Conservation (phyloP, 2,113 vertebrate genomes). For the Pelvicachromis taeniatus region DNA sequence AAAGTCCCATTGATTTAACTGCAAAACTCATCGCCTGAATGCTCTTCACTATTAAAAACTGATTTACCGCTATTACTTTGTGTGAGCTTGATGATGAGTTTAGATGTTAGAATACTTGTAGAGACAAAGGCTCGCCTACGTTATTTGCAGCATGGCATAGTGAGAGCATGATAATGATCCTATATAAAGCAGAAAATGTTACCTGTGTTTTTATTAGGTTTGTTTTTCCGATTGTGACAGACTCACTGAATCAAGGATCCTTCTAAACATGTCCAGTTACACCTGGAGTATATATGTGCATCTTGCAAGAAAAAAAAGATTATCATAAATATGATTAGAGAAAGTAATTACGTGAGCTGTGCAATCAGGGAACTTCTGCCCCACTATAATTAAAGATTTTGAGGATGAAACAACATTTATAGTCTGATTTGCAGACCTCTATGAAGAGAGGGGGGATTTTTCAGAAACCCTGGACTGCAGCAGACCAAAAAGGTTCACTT, state of each 20-base stretch:
- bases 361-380: constrained; percentile 26
- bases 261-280: not conserved
- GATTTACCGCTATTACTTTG: not conserved
- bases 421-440: not conserved
- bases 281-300: not conserved
- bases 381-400: constrained; percentile 25
- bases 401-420: constrained; percentile 19
- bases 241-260: not conserved
- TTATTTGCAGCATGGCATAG: not conserved
- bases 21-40: not conserved
- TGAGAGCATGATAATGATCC: not conserved
- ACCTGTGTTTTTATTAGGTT: not conserved
- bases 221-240: not conserved
- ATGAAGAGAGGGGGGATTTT: not conserved
- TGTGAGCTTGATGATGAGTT: not conserved
- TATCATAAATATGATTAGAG: constrained; percentile 27
- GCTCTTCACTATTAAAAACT: not conserved
- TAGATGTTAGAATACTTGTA: not conserved
- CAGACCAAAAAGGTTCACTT: not conserved
- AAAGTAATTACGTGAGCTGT: constrained; percentile 16
- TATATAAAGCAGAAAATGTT: not conserved
- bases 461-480: not conserved
- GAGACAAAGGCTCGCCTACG: not conserved
- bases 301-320: not conserved
- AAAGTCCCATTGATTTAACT: not conserved